Evolutionary conservation across 2,113 vertebrate genomes (phyloP).

Genomic region (Otocyon megalotis): DNA sequence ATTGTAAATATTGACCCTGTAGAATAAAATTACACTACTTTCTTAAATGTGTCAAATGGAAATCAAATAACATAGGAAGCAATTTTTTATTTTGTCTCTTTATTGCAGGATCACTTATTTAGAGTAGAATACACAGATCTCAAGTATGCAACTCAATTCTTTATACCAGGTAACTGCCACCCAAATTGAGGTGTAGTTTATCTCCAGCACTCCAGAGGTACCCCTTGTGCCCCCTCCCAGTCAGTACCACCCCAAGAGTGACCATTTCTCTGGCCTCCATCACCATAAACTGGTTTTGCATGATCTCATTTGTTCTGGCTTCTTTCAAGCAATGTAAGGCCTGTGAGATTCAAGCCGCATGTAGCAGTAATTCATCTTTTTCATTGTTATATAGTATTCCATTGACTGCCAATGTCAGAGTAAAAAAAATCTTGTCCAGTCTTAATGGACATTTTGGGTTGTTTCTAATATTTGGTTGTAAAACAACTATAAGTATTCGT

Average conservation of each 20-base stretch:
- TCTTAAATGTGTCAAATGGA: conserved; percentile 13
- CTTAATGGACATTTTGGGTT: background rate
- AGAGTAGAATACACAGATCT: background rate
- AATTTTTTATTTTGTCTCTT: conserved; percentile 5
- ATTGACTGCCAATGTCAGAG: background rate
- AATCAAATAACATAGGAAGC: background rate
- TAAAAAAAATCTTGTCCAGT: background rate
- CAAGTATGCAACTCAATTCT: background rate
- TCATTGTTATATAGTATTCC: background rate
- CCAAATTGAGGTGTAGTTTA: background rate
- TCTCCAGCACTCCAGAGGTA: background rate
- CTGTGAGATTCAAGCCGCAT: background rate
- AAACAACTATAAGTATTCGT: background rate
- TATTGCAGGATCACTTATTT: background rate
- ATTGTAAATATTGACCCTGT: conserved; percentile 59
- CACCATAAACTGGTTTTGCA: background rate
- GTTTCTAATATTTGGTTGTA: conserved; percentile 36
- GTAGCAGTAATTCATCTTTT: background rate
- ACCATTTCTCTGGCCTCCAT: background rate
- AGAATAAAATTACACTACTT: background rate
- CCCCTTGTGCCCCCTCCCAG: background rate
- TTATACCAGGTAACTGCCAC: background rate
- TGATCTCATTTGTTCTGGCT: background rate
- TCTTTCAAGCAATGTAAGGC: background rate
- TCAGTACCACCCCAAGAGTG: background rate